Percentiles rank a stretch among this genome's conserved stretches.
Evolutionary conservation across 2,888 invertebrate species (phyloP).

Genomic region (Netelia virgata): DNA sequence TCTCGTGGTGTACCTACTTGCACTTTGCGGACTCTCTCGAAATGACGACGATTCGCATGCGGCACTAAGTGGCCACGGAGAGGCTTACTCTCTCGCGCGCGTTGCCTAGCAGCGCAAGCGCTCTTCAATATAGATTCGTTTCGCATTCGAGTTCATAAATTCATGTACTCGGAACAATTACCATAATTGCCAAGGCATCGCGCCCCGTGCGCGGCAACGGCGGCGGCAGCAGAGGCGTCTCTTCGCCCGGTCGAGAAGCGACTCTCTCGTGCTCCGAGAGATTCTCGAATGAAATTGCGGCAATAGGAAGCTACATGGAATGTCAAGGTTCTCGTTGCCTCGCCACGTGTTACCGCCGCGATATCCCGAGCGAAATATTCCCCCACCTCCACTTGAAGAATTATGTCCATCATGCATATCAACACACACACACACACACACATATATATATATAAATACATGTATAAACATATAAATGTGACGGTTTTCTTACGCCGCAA

Average conservation of each 20-base stretch:
- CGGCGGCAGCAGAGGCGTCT: constrained; percentile 45
- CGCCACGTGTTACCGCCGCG: constrained; percentile 24
- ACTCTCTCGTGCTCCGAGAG: constrained; percentile 9
- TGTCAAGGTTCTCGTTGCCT: constrained; percentile 58
- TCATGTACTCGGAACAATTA: constrained; percentile 72
- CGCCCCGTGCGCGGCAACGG: constrained; percentile 37
- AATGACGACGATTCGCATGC: constrained; percentile 70
- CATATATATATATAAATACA: background rate
- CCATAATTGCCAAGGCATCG: constrained; percentile 69
- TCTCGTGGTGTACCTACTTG: constrained; percentile 10
- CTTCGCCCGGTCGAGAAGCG: constrained; percentile 5
- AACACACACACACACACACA: background rate
- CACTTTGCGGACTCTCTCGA: constrained; percentile 44
- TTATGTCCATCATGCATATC: background rate
- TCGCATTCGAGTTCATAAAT: constrained; percentile 74
- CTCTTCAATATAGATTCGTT: constrained; percentile 70
- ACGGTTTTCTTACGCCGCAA: background rate
- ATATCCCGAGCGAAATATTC: constrained; percentile 29
- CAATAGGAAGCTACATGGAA: constrained; percentile 60
- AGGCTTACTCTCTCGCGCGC: constrained; percentile 26
- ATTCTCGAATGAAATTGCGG: constrained; percentile 49
- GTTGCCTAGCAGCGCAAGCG: background rate
- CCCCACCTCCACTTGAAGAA: constrained; percentile 1
- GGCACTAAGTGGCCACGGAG: constrained; percentile 63
- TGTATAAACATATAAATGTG: background rate